Percentiles rank a stretch among this genome's conserved stretches.
Conservation (phyloP, 2,888 invertebrate genomes). For the Drosophila leonis region DNA sequence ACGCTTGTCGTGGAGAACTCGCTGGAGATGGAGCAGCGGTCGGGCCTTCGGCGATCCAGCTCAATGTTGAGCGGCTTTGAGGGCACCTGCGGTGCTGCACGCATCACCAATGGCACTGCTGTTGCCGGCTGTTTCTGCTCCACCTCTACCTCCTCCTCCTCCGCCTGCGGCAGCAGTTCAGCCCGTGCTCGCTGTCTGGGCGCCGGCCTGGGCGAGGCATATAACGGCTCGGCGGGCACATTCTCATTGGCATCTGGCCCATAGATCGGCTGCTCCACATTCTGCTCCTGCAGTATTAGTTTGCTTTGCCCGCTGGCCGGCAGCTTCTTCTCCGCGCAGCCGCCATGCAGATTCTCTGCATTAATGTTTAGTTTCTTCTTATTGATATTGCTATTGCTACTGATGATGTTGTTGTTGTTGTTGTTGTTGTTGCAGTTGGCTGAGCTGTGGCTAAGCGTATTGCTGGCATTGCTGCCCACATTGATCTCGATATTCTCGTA, state of each 20-base stretch:
- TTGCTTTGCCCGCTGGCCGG: slow-evolving; percentile 69
- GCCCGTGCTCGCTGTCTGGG: slow-evolving; percentile 75
- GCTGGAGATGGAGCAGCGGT: slow-evolving; percentile 79
- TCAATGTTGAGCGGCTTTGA: slow-evolving; percentile 67
- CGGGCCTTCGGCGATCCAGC: slow-evolving; percentile 56
- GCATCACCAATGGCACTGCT: slow-evolving; percentile 4
- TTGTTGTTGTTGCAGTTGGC: slow-evolving; percentile 53
- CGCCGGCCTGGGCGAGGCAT: slow-evolving; percentile 82
- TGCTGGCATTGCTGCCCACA: slow-evolving; percentile 54
- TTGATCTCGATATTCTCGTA: slow-evolving; percentile 84
- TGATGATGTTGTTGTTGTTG: slow-evolving; percentile 48
- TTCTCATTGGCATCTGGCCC: slow-evolving; percentile 83
- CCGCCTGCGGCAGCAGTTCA: slow-evolving; percentile 25
- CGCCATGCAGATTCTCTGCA: slow-evolving; percentile 80
- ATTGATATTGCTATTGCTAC: slow-evolving; percentile 36
- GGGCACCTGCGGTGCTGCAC: slow-evolving; percentile 58
- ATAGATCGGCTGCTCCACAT: slow-evolving; percentile 69
- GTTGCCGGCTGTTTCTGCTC: slow-evolving; percentile 2
- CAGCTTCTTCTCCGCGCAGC: slow-evolving; percentile 75
- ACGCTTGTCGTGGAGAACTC: slow-evolving; percentile 77
- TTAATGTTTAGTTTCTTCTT: slow-evolving; percentile 80
- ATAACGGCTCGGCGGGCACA: slow-evolving; percentile 63
- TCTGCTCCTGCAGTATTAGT: slow-evolving; percentile 57
- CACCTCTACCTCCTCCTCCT: not conserved
- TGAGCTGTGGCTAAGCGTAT: slow-evolving; percentile 32